Base-by-base conservation (phyloP, 2,797 vertebrate genomes). In the Myotis planiceps region DNA sequence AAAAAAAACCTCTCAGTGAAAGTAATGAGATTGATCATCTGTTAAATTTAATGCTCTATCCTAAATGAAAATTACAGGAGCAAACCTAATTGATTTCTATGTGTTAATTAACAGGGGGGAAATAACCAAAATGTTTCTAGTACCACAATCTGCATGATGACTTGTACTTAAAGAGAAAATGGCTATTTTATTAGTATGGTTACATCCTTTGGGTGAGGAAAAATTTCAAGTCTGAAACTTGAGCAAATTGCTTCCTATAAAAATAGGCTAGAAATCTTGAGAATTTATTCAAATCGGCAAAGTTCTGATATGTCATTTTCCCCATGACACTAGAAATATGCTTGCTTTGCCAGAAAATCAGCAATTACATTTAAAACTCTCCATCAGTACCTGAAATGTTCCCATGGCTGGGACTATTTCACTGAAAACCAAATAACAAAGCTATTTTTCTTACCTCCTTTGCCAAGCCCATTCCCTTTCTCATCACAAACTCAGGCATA, bases 11-110 rank as follows among this genome's bases (percentile, higher is more conserved):
- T 96, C 89, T 90, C 58, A 71, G 45, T 55, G 58, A 95, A 90
- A 92, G 89, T 90, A 81, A 92, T 79, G 84, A 90, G 88, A 80
- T 82, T 60, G 89, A 90, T 88, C 92, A 88, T 82, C 76, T 96
- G 84, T 88, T 95, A 90, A 94, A 85, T 88, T 74, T 87, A 96
- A 97, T 72, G 55, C 45, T 95, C 34, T 90, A 90, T 82, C 93
- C 84, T 71, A 95, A 94, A 82, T 95, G 93, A 88, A 95, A 97
- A 84, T 87, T 92, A 42, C 29, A 94, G 55, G 63, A 88, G 88
- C 87, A 96, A 93, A 87, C 45, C 66, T 92, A 96, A 92, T 92
- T 94, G 84, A 93, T 84, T 96, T 89, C 79, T 65, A 92, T 79
- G 88, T 45, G 89, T 85, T 86, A 88, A 91, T 92, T 95, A 97